Conservation (phyloP, 2,113 vertebrate genomes). For the Camarhynchus parvulus region DNA sequence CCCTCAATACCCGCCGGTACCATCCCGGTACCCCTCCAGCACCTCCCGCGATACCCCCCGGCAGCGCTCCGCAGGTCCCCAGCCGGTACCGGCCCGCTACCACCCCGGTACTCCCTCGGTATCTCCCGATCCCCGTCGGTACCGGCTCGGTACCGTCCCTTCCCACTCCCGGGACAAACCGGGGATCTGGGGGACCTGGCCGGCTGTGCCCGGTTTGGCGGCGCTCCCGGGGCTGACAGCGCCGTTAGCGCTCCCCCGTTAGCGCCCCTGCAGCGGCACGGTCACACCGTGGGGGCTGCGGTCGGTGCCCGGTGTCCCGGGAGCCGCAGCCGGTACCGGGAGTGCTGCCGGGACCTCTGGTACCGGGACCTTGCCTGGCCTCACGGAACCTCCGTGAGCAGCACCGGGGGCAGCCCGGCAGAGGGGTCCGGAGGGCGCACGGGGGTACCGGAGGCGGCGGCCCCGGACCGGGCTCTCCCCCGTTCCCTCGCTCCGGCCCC, state of each 20-base stretch:
- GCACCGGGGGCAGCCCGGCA: neutral
- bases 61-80: neutral
- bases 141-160: neutral
- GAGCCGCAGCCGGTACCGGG: neutral
- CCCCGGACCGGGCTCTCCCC: neutral
- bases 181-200: fast-evolving
- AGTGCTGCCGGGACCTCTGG: neutral
- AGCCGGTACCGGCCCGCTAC: neutral
- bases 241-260: neutral
- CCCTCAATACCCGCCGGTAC: no score
- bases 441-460: neutral
- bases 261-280: neutral
- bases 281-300: neutral
- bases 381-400: neutral
- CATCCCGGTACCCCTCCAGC: no score
- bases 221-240: neutral
- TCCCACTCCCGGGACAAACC: neutral
- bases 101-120: neutral
- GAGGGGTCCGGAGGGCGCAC: no score
- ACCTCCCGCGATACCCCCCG: neutral
- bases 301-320: neutral
- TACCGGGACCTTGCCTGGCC: neutral
- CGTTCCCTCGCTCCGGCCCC: neutral
- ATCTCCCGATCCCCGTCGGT: neutral
- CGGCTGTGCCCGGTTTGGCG: neutral